Percentiles rank a stretch among this genome's conserved stretches.
Evolutionary conservation across 1,140 invertebrate genomes (phyloP).

Genomic region (Neodiprion lecontei): DNA sequence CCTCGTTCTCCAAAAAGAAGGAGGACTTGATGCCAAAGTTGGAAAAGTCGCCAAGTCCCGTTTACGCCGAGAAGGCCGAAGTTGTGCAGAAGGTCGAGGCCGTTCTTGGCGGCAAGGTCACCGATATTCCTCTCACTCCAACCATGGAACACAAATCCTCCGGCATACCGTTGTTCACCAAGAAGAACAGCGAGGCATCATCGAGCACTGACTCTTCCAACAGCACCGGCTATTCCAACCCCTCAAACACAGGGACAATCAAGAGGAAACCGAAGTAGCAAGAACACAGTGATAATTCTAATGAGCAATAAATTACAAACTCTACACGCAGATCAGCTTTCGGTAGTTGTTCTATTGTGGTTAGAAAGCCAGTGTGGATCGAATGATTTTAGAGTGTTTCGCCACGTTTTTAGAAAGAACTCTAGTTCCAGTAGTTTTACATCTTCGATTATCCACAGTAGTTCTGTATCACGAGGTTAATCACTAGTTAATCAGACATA

Average conservation of each 20-base stretch:
- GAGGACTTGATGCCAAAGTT: conserved; percentile 32
- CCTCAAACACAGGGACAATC: conserved; percentile 44
- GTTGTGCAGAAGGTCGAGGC: conserved; percentile 40
- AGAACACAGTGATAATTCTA: not conserved
- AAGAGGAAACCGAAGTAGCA: conserved; percentile 37
- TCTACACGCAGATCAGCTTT: too few relatives aligned
- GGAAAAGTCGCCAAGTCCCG: conserved; percentile 27
- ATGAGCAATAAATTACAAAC: not conserved
- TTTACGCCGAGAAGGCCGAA: conserved; percentile 41
- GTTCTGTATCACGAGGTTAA: not conserved
- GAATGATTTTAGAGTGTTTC: too few relatives aligned
- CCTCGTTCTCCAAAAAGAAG: conserved; percentile 40
- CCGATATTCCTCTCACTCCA: conserved; percentile 20
- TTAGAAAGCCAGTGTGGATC: too few relatives aligned
- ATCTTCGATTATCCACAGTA: not conserved
- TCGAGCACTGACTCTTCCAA: conserved; percentile 34
- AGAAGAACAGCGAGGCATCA: conserved; percentile 33
- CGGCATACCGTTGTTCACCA: conserved; percentile 35
- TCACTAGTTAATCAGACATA: not conserved
- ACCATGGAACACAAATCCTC: conserved; percentile 36
- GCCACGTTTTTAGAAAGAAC: not conserved
- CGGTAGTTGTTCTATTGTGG: too few relatives aligned
- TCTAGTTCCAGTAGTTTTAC: conserved; percentile 2
- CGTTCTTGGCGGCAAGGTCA: conserved; percentile 27
- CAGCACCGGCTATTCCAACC: conserved; percentile 34